Evolutionary conservation across 1,140 invertebrate genomes (phyloP).

Genomic region (Sminthurides bifidus): DNA sequence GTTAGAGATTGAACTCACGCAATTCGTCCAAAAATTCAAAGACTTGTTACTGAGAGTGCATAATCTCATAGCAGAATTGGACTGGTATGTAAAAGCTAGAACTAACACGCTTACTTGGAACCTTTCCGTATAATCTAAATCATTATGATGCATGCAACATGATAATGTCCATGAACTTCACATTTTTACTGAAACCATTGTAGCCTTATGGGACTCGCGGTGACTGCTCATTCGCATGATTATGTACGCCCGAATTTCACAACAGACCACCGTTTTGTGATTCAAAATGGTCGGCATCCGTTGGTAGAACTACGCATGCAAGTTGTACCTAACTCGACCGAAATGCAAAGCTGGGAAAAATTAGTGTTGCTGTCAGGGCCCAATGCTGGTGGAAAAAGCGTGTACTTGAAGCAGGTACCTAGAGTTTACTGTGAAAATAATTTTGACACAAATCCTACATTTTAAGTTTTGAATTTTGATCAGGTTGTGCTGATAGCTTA

Average conservation of each 20-base stretch:
- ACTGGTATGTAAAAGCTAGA: too few species aligned
- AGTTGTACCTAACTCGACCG: constrained; percentile 57
- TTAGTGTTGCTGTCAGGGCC: constrained; percentile 75
- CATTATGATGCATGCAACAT: too few species aligned
- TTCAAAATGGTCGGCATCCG: constrained; percentile 64
- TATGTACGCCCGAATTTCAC: constrained; percentile 56
- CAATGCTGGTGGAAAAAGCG: constrained; percentile 83
- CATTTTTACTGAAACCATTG: constrained; percentile 31
- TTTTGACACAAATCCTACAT: not conserved
- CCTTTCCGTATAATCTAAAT: too few species aligned
- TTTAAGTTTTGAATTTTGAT: constrained; percentile 33
- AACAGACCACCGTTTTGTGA: constrained; percentile 46
- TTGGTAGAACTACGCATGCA: constrained; percentile 50
- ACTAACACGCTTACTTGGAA: too few species aligned
- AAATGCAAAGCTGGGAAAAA: constrained; percentile 41
- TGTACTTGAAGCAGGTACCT: constrained; percentile 79
- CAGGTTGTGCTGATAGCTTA: constrained; percentile 59
- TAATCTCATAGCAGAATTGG: constrained; percentile 54
- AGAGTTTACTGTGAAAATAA: too few species aligned
- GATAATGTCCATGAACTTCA: too few species aligned
- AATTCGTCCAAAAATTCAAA: constrained; percentile 50
- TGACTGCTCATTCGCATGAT: constrained; percentile 54
- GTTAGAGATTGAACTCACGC: constrained; percentile 56
- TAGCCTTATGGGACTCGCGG: constrained; percentile 60
- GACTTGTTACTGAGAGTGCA: constrained; percentile 48